Percentiles rank a stretch among this genome's conserved stretches.
Evolutionary conservation across 2,797 vertebrate genomes (phyloP).

Genomic region (Xyrichtys novacula): DNA sequence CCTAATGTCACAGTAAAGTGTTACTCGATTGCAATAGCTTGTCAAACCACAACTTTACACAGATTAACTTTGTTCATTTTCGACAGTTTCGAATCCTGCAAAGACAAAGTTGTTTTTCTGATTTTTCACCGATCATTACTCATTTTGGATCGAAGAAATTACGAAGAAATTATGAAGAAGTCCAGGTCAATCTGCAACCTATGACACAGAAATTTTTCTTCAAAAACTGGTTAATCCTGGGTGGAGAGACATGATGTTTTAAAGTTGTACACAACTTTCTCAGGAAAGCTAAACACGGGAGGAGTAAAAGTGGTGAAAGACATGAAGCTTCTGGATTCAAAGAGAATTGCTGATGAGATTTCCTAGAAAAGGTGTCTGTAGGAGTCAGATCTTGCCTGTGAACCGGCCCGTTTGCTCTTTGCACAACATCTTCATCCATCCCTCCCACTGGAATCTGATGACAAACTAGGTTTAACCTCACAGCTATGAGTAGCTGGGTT

Average conservation of each 20-base stretch:
- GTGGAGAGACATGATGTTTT: slow-evolving; percentile 1
- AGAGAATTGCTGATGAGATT: slow-evolving; percentile 52
- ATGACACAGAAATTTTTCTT: no score
- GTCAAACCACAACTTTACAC: neutral
- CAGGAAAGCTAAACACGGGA: slow-evolving; percentile 9
- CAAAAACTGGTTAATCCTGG: no score
- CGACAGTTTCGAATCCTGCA: neutral
- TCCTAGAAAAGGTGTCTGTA: slow-evolving; percentile 65
- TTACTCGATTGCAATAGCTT: neutral
- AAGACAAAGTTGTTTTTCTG: neutral
- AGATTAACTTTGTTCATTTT: neutral
- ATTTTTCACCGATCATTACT: neutral
- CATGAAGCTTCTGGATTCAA: slow-evolving; percentile 35
- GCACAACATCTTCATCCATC: slow-evolving; percentile 63
- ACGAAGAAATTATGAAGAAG: neutral
- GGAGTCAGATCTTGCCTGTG: slow-evolving; percentile 60
- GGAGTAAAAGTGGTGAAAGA: slow-evolving; percentile 22
- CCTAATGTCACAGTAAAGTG: neutral
- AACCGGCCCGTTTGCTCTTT: slow-evolving; percentile 61
- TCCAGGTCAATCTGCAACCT: neutral
- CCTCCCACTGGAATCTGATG: slow-evolving; percentile 80
- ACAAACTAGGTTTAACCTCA: slow-evolving; percentile 80
- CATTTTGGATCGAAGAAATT: neutral
- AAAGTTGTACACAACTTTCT: slow-evolving; percentile 4
- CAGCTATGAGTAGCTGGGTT: slow-evolving; percentile 68